Evolutionary conservation across 2,113 vertebrate genomes (phyloP).

Genomic region (Tricholaema leucomelas): DNA sequence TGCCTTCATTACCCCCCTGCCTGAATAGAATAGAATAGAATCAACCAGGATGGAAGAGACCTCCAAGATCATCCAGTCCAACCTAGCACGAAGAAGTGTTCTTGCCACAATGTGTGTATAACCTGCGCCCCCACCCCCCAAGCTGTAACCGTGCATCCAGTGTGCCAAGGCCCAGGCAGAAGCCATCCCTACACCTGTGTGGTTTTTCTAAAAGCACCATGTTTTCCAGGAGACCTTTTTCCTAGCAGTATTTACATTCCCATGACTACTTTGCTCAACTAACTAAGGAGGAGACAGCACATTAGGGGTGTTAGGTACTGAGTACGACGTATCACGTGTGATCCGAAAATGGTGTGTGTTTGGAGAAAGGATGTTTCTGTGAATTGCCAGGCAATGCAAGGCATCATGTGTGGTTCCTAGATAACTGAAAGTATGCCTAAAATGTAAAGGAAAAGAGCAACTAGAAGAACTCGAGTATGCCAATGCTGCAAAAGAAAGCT

Average conservation of each 20-base stretch:
- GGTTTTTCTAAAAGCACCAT: background rate
- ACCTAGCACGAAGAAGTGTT: background rate
- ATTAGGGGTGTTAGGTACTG: background rate
- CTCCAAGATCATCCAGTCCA: no score
- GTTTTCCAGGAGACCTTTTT: background rate
- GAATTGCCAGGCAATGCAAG: conserved; percentile 26
- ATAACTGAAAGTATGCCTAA: conserved; percentile 63
- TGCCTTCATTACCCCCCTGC: background rate
- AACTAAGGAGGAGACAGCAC: background rate
- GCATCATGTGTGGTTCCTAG: conserved; percentile 21
- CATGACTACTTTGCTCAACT: background rate
- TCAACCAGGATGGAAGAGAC: no score
- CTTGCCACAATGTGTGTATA: background rate
- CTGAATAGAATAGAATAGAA: no score
- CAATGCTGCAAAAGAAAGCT: conserved; percentile 76
- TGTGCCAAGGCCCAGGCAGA: background rate
- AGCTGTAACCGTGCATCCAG: fast-evolving
- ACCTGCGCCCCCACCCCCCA: background rate
- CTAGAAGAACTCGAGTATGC: conserved; percentile 63
- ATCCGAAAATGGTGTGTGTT: conserved; percentile 12
- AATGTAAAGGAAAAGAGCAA: conserved; percentile 64
- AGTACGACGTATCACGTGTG: background rate
- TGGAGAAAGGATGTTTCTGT: conserved; percentile 3
- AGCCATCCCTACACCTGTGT: background rate
- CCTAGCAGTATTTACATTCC: conserved; percentile 18